These are phyloP conservation scores for Cryptophagus acutangulus DNA, from an alignment of 2,888 invertebrate species.

Conservation along the genomic window DNA sequence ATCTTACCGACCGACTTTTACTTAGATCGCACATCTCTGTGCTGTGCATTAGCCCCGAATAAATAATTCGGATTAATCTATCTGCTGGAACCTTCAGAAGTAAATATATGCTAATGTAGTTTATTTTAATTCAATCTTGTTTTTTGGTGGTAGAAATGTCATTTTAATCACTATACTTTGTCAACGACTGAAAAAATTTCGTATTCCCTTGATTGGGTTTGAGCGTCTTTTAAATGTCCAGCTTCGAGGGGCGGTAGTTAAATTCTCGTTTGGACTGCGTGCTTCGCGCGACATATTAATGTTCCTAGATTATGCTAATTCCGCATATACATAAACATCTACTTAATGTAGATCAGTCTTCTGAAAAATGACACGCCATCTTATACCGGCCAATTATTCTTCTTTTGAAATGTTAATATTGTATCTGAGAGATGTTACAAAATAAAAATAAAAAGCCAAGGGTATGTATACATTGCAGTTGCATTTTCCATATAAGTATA, in stretches of 20 bases:
- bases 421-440: neutral
- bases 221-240: constrained; percentile 17
- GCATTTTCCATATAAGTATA: constrained; percentile 5
- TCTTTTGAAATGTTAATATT: constrained; percentile 24
- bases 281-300: constrained; percentile 41
- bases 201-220: constrained; percentile 15
- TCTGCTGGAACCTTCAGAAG: no score
- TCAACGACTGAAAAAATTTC: no score
- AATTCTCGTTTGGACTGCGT: constrained; percentile 36
- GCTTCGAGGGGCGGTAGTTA: constrained; percentile 35
- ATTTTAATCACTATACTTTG: no score
- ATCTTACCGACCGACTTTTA: no score
- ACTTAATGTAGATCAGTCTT: constrained; percentile 43
- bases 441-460: neutral
- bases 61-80: no score
- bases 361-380: constrained; percentile 37
- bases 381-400: constrained; percentile 32
- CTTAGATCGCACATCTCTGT: no score
- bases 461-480: neutral
- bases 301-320: constrained; percentile 47
- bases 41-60: no score
- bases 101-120: no score
- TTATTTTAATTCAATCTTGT: no score
- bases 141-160: no score
- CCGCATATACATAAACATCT: constrained; percentile 46